Evolutionary conservation across 2,113 vertebrate species (phyloP), one percentile per base, ranked within the genome.

Genomic region (Illadopsis cleaveri): DNA sequence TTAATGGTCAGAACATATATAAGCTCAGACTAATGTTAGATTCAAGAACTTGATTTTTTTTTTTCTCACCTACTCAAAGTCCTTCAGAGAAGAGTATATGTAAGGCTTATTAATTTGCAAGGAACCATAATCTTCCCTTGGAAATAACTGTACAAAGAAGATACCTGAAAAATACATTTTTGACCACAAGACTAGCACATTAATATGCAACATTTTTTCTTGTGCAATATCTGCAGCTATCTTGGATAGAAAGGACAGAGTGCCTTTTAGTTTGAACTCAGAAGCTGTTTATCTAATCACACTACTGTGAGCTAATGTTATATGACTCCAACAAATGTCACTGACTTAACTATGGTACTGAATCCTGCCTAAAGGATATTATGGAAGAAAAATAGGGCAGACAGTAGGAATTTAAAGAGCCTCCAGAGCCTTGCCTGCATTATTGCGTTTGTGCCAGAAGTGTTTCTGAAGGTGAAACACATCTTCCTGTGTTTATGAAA

Each of bases 241-340:
- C 33, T 51, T 24, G 33, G 19, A 77, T 6, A 30, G 8, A 73
- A 50, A 54, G 51, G 33, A 86, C 24, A 72, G 57, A 79, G 33
- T 21, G 31, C 38, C 57, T 92, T 90, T 78, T 77, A 38, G 45
- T 73, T 73, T 82, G n/a, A 96, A 88, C 24, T 91, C 82, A 76
- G 70, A 93, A 96, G 54, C 87, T 91, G 82, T 95, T 95, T 75
- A 78, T 68, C 91, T 75, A 54, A 77, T 78, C 85, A 94, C n/a
- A 51, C 15, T 53, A 83, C 14, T 27, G 20, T 81, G 71, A 80
- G 60, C 75, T 95, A 76, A 96, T 94, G 71, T 51, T 95, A 62
- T 25, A 70, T 56, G 95, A 96, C 85, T 80, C 50, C 57, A 96
- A 93, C 75, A 95, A 96, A 93, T 94, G 92, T 83, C 85, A 96